These are phyloP conservation scores for Diaphora mendica DNA, from an alignment of 2,888 invertebrate species.

Conservation along the genomic window DNA sequence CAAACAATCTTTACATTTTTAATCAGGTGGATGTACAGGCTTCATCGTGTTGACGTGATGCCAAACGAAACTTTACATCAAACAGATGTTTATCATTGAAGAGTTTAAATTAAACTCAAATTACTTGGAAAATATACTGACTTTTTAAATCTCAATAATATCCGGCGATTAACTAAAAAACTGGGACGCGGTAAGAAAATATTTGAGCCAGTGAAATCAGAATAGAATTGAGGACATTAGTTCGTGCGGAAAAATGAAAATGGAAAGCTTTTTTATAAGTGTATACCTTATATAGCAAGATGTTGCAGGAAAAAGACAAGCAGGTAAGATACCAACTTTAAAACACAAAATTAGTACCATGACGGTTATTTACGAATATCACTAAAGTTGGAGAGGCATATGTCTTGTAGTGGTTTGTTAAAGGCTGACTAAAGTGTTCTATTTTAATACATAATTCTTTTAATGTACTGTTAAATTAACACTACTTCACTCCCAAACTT, in stretches of 20 bases:
- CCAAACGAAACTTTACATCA: constrained; percentile 1
- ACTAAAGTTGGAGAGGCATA: not conserved
- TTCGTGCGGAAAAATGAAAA: constrained; percentile 29
- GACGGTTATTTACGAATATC: not conserved
- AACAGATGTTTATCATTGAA: constrained; percentile 1
- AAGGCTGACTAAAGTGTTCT: no score
- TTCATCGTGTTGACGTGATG: constrained; percentile 20
- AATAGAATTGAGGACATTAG: constrained; percentile 36
- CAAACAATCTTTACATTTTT: not conserved
- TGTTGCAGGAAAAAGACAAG: constrained; percentile 52
- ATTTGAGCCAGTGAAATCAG: constrained; percentile 51
- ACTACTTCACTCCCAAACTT: not conserved
- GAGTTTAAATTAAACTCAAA: not conserved
- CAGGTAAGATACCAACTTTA: constrained; percentile 50
- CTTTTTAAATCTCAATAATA: constrained; percentile 43
- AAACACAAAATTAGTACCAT: not conserved
- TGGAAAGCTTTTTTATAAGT: constrained; percentile 20
- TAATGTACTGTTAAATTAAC: not conserved
- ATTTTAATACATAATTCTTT: not conserved
- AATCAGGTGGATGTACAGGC: not conserved
- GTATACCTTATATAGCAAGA: constrained; percentile 9
- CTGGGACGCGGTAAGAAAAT: constrained; percentile 48
- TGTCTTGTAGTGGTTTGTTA: no score
- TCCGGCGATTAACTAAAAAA: constrained; percentile 52
- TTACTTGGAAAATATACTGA: constrained; percentile 14